Evolutionary conservation across 2,797 vertebrate species (phyloP), one percentile per base, ranked within the genome.

Genomic region (Myotis planiceps): DNA sequence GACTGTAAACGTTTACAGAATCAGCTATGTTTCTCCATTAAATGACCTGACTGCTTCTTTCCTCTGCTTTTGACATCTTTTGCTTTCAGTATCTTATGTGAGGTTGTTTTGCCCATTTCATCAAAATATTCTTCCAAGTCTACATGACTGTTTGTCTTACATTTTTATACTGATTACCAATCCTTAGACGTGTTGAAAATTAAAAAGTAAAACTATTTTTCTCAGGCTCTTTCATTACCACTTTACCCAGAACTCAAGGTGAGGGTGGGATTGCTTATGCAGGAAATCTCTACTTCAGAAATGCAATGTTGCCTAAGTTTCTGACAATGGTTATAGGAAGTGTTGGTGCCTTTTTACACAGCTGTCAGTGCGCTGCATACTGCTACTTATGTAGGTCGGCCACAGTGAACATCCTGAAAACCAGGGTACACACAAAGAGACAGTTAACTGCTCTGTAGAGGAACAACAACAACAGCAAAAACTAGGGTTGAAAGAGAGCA

Each of bases 321-420:
- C 49, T 51, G 45, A 55, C 68, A 60, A 34, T 51, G 27, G 1
- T n/a, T 78, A 32, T 5, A 53, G n/a, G 16, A 90, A 51, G 9
- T 2, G 2, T 8, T 45, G 25, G 32, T 1, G 0, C 25, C 34
- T 45, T 79, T 74, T n/a, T 34, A 27, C 15, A 47, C 3, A 63
- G 0, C 16, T 71, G 19, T 65, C 7, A 10, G 16, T 66, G 3
- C 1, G 6, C 58, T 47, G 2, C 8, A 5, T 3, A 5, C 18
- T 76, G 12, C 39, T 49, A 65, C 60, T 39, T 45, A 37, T 0
- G 5, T 15, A 14, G 37, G 18, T 78, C 0, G 0, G 18, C 25
- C 66, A 63, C 78, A 0, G 45, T 37, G 53, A 47, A 27, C 16
- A 74, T n/a, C 29, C 18, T 25, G 5, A 78, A 49, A 66, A 32